Percentiles rank a stretch among this genome's conserved stretches.
Conservation (phyloP, 2,888 invertebrate species). For the Ophion costatus region DNA sequence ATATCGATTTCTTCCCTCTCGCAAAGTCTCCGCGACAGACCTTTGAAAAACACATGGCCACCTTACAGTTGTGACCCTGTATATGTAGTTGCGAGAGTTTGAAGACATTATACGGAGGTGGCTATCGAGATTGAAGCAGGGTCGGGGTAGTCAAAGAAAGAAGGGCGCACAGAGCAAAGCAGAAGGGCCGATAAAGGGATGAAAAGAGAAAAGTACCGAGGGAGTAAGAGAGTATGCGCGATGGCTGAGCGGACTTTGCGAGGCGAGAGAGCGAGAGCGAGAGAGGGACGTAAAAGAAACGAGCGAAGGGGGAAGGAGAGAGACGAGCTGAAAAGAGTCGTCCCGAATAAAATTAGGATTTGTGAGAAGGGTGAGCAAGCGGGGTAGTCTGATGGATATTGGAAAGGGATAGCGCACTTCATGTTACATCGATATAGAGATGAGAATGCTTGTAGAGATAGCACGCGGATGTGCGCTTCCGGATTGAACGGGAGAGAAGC, state of each 20-base stretch:
- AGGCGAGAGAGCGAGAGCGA: neutral
- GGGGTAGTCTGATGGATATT: constrained; percentile 49
- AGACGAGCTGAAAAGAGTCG: constrained; percentile 47
- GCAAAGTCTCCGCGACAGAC: too few species aligned
- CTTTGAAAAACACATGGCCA: too few species aligned
- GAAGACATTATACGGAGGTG: constrained; percentile 62
- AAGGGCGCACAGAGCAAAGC: constrained; percentile 9
- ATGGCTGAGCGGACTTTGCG: constrained; percentile 41
- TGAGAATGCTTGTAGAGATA: neutral
- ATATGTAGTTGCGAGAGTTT: constrained; percentile 40
- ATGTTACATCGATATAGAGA: neutral
- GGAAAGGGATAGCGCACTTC: constrained; percentile 31
- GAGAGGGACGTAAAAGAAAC: constrained; percentile 30
- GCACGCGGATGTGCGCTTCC: constrained; percentile 25
- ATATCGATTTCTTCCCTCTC: too few species aligned
- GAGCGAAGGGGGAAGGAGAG: constrained; percentile 12
- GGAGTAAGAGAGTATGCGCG: neutral
- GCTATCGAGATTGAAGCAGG: constrained; percentile 48
- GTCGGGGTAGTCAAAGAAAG: constrained; percentile 40
- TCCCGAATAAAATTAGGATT: constrained; percentile 63
- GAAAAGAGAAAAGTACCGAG: constrained; percentile 24
- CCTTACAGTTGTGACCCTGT: neutral
- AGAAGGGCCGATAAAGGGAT: constrained; percentile 14
- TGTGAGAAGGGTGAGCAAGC: constrained; percentile 34
- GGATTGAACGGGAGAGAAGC: constrained; percentile 35